Evolutionary conservation across 2,113 vertebrate genomes (phyloP).

Genomic region (Mastomys coucha): DNA sequence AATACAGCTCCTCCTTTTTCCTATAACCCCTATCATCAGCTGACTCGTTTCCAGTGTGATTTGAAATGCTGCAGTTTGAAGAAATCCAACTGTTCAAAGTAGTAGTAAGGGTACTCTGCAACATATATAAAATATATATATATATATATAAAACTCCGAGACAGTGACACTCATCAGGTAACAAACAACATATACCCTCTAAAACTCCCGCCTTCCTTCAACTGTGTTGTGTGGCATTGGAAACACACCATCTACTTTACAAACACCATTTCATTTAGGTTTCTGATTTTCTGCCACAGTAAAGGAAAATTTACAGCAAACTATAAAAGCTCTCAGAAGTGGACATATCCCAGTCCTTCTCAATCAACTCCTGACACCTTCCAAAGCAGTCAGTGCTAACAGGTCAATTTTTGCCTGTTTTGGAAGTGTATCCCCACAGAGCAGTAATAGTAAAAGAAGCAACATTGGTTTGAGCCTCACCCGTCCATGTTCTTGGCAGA

Average conservation of each 20-base stretch:
- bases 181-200: not conserved
- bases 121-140: too few species aligned
- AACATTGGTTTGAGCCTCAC: not conserved
- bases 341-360: not conserved
- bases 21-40: not conserved
- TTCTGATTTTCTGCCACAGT: not conserved
- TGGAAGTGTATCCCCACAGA: not conserved
- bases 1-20: not conserved
- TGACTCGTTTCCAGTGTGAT: not conserved
- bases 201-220: not conserved
- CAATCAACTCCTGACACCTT: not conserved
- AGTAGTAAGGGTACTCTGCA: not conserved
- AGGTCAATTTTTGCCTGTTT: not conserved
- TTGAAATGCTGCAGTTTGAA: conserved; percentile 17
- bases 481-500: not conserved
- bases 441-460: not conserved
- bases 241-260: not conserved
- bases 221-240: not conserved
- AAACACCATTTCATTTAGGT: not conserved
- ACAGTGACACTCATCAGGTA: not conserved
- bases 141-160: not conserved
- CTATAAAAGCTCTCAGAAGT: conserved; percentile 13
- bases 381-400: not conserved
- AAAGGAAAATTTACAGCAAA: conserved; percentile 37
- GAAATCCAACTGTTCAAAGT: not conserved